Conservation (phyloP, 2,797 vertebrate genomes). For the Muscicapa striata region DNA sequence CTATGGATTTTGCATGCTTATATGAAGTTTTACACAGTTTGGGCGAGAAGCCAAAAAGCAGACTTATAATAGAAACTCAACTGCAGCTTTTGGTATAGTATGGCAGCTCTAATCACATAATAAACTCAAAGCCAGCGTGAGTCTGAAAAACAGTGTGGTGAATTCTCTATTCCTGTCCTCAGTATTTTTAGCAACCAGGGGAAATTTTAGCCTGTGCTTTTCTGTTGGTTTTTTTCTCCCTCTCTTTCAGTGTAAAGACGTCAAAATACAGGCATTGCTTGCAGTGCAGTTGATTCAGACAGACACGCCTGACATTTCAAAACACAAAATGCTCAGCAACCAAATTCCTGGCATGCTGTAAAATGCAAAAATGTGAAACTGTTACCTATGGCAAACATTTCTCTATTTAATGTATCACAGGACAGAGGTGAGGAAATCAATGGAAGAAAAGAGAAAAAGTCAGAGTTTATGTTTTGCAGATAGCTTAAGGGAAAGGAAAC, state of each 20-base stretch:
- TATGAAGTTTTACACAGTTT: background rate
- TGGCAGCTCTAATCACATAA: background rate
- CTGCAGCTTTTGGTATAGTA: background rate
- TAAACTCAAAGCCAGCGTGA: constrained; percentile 26
- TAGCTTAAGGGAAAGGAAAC: constrained; percentile 4
- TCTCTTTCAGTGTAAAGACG: background rate
- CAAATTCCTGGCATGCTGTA: background rate
- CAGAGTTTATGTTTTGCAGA: background rate
- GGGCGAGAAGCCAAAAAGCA: constrained; percentile 6
- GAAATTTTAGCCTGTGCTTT: background rate
- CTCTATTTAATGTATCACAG: background rate
- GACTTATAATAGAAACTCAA: background rate
- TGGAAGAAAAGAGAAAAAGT: background rate
- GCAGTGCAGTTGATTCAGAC: background rate
- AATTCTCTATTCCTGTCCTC: constrained; percentile 26
- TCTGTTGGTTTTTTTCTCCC: background rate
- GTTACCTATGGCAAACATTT: constrained; percentile 33
- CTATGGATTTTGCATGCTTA: background rate
- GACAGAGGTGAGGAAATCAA: background rate
- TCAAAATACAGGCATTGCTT: background rate
- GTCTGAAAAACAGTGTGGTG: background rate
- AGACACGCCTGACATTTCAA: background rate
- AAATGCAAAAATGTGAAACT: background rate
- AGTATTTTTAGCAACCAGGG: constrained; percentile 39
- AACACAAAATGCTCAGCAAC: background rate